phyloP scores from a whole-genome alignment of 2,888 invertebrate genomes.

The Notodonta dromedarius region DNA sequence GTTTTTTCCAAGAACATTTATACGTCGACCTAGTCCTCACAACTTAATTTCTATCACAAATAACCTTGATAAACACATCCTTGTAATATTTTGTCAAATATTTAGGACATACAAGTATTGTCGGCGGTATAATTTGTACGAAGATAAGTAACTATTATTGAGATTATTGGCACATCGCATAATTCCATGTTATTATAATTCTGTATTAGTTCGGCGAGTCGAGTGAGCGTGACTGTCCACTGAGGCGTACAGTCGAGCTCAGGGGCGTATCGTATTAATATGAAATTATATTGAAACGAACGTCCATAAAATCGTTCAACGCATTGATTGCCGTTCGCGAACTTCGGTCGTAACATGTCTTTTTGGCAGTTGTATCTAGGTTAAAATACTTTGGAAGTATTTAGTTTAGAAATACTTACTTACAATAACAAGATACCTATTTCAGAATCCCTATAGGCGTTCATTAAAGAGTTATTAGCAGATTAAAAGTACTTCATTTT shows the following conservation, averaged over 20 bases:
- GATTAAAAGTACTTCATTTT: too few relatives aligned
- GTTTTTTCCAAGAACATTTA: neutral
- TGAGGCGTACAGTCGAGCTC: constrained; percentile 9
- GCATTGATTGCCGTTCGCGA: neutral
- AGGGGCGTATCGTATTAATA: neutral
- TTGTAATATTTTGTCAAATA: neutral
- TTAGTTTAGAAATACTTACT: too few relatives aligned
- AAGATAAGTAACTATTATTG: constrained; percentile 31
- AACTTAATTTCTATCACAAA: neutral
- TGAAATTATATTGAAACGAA: constrained; percentile 3
- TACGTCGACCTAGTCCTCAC: neutral
- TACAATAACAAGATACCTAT: too few relatives aligned
- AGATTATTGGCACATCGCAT: constrained; percentile 38
- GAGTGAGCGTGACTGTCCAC: constrained; percentile 12
- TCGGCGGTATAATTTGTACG: constrained; percentile 19
- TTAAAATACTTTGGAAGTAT: neutral
- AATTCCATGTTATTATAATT: constrained; percentile 31
- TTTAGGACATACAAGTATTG: constrained; percentile 2
- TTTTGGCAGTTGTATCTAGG: neutral
- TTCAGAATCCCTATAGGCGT: too few relatives aligned
- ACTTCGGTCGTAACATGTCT: neutral
- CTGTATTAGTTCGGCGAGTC: constrained; percentile 18
- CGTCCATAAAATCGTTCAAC: neutral
- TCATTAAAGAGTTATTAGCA: too few relatives aligned
- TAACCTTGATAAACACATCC: neutral